A percentile compares a stretch with the other conserved stretches of the same genome.
phyloP scores from a whole-genome alignment of 1,140 invertebrate species.

The Bombus breviceps region DNA sequence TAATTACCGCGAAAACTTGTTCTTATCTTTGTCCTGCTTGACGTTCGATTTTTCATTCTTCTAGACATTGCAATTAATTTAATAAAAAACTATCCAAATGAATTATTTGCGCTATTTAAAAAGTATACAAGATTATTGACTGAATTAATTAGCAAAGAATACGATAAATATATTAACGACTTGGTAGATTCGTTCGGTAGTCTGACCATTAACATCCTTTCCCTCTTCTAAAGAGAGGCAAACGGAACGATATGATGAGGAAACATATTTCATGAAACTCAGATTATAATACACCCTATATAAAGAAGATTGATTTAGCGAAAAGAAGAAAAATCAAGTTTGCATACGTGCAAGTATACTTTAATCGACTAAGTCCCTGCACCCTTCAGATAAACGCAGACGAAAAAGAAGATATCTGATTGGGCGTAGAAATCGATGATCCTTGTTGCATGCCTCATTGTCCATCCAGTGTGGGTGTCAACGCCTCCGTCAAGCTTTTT shows the following conservation, averaged over 20 bases:
- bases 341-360: not conserved
- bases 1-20: not conserved
- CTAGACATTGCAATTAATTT: not conserved
- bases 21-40: not conserved
- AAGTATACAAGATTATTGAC: not conserved
- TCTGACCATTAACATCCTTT: not conserved
- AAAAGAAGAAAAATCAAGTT: not conserved
- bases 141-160: not conserved
- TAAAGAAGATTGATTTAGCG: not conserved
- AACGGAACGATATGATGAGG: not conserved
- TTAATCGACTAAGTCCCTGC: conserved; percentile 47
- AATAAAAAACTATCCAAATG: no score
- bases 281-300: not conserved
- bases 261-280: no score
- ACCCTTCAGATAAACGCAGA: conserved; percentile 58
- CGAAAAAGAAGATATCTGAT: conserved; percentile 56
- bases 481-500: conserved; percentile 78
- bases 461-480: conserved; percentile 78
- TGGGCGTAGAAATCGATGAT: conserved; percentile 72
- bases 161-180: no score
- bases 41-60: no score
- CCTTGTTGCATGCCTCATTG: conserved; percentile 75
- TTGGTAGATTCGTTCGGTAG: not conserved
- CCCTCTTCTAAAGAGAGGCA: not conserved
- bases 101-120: no score